Evolutionary conservation across 2,797 vertebrate species (phyloP).

Genomic region (Pseudochirops corinnae): DNA sequence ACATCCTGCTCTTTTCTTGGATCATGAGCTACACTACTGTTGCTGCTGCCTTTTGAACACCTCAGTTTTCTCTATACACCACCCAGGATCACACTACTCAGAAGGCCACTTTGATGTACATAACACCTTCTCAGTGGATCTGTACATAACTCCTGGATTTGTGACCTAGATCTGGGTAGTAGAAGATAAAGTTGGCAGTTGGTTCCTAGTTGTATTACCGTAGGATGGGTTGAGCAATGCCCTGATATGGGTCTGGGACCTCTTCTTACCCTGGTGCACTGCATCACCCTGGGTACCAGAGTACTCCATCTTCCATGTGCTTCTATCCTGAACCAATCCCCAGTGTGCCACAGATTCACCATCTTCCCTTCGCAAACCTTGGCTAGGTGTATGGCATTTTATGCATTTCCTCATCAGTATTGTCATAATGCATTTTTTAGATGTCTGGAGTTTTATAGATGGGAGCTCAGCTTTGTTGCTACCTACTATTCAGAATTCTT

Average conservation of each 20-base stretch:
- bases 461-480: not conserved
- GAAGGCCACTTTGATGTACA: not conserved
- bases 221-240: not conserved
- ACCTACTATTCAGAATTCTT: not conserved
- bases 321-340: not conserved
- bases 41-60: not conserved
- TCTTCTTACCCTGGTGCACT: not conserved
- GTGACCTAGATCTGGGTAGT: not conserved
- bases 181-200: not conserved
- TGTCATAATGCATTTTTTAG: not conserved
- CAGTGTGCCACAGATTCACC: not conserved
- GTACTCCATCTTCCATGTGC: not conserved
- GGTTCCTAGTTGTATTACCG: not conserved
- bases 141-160: not conserved
- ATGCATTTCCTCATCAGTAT: not conserved
- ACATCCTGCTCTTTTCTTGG: not conserved
- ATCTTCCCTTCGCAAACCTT: not conserved
- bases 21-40: not conserved
- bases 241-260: not conserved
- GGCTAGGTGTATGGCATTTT: not conserved
- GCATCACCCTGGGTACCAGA: not conserved
- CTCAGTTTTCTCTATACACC: not conserved
- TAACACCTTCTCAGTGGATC: not conserved
- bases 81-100: not conserved
- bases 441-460: not conserved